Percentiles rank a stretch among this genome's conserved stretches.
These are phyloP conservation scores for Symphodus melops DNA, from an alignment of 2,113 vertebrate species.

Conservation along the genomic window DNA sequence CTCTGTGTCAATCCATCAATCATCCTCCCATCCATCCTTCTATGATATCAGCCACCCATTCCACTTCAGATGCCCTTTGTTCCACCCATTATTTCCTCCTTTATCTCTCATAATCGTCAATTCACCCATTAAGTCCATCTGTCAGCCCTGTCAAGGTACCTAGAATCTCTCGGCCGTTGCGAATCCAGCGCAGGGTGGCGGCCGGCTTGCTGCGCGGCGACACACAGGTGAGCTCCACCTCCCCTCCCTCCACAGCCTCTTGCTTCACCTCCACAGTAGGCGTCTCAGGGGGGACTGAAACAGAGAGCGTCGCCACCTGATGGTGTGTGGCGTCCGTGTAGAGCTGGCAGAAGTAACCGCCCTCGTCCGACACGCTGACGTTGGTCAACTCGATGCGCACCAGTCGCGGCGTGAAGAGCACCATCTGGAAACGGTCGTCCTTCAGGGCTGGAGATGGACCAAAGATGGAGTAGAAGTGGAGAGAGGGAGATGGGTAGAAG, in stretches of 20 bases:
- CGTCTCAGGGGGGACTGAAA: slow-evolving; percentile 87
- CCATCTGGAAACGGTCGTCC: slow-evolving; percentile 93
- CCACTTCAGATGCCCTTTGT: slow-evolving; percentile 31
- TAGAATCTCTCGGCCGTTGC: slow-evolving; percentile 87
- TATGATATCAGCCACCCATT: slow-evolving; percentile 50
- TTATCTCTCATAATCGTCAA: slow-evolving; percentile 27
- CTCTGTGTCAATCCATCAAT: slow-evolving; percentile 57
- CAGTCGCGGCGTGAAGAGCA: slow-evolving; percentile 87
- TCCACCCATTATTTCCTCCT: slow-evolving; percentile 54
- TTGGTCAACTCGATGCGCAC: slow-evolving; percentile 89
- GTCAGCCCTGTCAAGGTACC: slow-evolving; percentile 72
- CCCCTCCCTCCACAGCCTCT: slow-evolving; percentile 89
- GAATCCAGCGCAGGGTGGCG: slow-evolving; percentile 87
- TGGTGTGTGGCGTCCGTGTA: slow-evolving; percentile 93
- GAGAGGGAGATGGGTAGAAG: background rate
- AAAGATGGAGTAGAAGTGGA: background rate
- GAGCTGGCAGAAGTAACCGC: slow-evolving; percentile 94
- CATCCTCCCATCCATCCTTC: slow-evolving; percentile 37
- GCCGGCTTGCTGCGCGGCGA: slow-evolving; percentile 89
- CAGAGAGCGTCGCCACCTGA: slow-evolving; percentile 92
- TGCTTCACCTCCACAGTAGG: slow-evolving; percentile 89
- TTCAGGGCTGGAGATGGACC: slow-evolving; percentile 84
- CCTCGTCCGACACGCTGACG: slow-evolving; percentile 90
- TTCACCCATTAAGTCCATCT: slow-evolving; percentile 33
- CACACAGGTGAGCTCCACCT: slow-evolving; percentile 88